A percentile compares a stretch with the other conserved stretches of the same genome.
phyloP scores from a whole-genome alignment of 2,797 vertebrate genomes.

The Xiphophorus birchmanni region DNA sequence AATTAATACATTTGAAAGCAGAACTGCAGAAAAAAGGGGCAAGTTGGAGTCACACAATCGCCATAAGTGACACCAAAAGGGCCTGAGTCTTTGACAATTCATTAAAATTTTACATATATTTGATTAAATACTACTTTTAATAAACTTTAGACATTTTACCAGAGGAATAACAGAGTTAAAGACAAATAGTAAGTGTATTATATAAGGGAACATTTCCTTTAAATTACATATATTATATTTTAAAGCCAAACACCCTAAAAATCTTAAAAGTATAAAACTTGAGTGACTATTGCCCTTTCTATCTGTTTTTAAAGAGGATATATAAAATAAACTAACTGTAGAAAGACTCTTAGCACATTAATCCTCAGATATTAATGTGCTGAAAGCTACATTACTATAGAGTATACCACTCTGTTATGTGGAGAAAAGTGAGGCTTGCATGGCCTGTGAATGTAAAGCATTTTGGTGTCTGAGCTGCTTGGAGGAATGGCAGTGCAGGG shows the following conservation, averaged over 20 bases:
- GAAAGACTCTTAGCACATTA: neutral
- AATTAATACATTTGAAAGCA: neutral
- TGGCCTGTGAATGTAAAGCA: neutral
- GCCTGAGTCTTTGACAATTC: neutral
- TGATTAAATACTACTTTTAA: neutral
- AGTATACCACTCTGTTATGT: neutral
- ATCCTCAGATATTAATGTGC: neutral
- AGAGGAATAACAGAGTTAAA: neutral
- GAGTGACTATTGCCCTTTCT: neutral
- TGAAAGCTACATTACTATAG: neutral
- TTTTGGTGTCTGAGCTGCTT: neutral
- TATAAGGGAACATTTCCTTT: neutral
- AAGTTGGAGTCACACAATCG: neutral
- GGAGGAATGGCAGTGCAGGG: neutral
- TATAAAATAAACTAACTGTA: neutral
- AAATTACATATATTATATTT: neutral
- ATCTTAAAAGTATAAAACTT: neutral
- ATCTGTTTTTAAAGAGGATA: neutral
- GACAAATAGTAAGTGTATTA: neutral
- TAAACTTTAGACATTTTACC: neutral
- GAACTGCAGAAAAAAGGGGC: neutral
- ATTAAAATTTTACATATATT: slow-evolving; percentile 2
- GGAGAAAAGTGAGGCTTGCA: neutral
- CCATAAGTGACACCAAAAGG: neutral
- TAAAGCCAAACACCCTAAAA: neutral